These are phyloP conservation scores for Oxygymnocypris stewartii DNA, from an alignment of 2,113 vertebrate genomes.

Conservation along the genomic window DNA sequence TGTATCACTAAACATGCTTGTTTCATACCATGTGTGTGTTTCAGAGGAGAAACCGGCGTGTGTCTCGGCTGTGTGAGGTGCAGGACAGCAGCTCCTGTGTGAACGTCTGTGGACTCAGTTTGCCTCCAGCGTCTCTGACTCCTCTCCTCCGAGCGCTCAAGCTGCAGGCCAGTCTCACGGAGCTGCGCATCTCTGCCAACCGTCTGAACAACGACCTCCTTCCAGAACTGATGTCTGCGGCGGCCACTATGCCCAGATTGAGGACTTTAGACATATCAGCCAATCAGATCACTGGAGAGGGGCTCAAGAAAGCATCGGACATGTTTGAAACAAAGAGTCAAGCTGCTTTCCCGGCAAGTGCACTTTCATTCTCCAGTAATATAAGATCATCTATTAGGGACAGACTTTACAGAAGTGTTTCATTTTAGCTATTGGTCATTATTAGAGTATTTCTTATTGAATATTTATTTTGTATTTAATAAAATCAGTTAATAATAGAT, in stretches of 20 bases:
- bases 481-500: too few species aligned
- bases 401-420: too few species aligned
- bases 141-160: constrained; percentile 85
- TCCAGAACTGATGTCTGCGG: constrained; percentile 73
- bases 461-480: too few species aligned
- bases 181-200: constrained; percentile 79
- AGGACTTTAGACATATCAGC: constrained; percentile 80
- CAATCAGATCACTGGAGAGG: constrained; percentile 79
- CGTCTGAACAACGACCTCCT: constrained; percentile 71
- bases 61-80: constrained; percentile 74
- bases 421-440: too few species aligned
- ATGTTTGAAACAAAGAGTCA: constrained; percentile 63
- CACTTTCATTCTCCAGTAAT: not conserved
- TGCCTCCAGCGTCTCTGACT: constrained; percentile 69
- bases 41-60: constrained; percentile 77
- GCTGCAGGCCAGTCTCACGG: constrained; percentile 78
- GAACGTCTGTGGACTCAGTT: constrained; percentile 70
- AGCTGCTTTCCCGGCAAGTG: constrained; percentile 75
- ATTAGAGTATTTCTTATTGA: too few species aligned
- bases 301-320: constrained; percentile 72
- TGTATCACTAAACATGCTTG: constrained; percentile 59
- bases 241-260: constrained; percentile 80
- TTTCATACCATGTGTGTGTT: constrained; percentile 43
- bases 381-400: not conserved
- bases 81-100: constrained; percentile 74